Conservation (phyloP, 2,888 invertebrate genomes). For the Philonicus albiceps region DNA sequence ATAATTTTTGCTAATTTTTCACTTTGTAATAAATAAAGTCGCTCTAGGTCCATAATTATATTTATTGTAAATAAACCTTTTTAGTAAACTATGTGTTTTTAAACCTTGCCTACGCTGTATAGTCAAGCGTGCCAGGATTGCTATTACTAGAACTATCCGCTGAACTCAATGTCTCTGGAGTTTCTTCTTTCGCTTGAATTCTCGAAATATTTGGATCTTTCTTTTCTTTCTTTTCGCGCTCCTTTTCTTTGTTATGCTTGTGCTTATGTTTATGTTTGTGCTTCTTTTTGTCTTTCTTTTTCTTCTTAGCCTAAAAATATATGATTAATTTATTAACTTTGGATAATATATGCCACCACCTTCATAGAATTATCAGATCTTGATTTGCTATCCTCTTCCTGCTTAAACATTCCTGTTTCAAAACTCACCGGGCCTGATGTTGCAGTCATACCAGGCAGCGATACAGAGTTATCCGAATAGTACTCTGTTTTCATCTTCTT, state of each 20-base stretch:
- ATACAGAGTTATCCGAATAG: slow-evolving; percentile 82
- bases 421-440: slow-evolving; percentile 76
- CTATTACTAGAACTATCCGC: slow-evolving; percentile 63
- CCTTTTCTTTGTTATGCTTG: slow-evolving; percentile 73
- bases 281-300: slow-evolving; percentile 80
- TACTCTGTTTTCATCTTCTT: slow-evolving; percentile 66
- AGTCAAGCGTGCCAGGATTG: slow-evolving; percentile 51
- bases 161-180: slow-evolving; percentile 63
- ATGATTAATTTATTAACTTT: not conserved
- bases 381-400: slow-evolving; percentile 66
- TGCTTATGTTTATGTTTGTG: slow-evolving; percentile 93
- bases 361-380: slow-evolving; percentile 67
- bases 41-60: slow-evolving; percentile 10
- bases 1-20: not conserved
- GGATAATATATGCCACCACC: slow-evolving; percentile 55
- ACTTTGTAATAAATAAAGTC: not conserved
- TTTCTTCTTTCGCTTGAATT: slow-evolving; percentile 59
- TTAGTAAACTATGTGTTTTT: not conserved
- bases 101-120: not conserved
- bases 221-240: slow-evolving; percentile 64
- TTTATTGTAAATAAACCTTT: slow-evolving; percentile 36
- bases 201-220: slow-evolving; percentile 60
- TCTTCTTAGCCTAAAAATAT: slow-evolving; percentile 69
- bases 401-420: slow-evolving; percentile 84
- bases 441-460: slow-evolving; percentile 77